Evolutionary conservation across 2,888 invertebrate species (phyloP).

Genomic region (Loripinus fragilis): DNA sequence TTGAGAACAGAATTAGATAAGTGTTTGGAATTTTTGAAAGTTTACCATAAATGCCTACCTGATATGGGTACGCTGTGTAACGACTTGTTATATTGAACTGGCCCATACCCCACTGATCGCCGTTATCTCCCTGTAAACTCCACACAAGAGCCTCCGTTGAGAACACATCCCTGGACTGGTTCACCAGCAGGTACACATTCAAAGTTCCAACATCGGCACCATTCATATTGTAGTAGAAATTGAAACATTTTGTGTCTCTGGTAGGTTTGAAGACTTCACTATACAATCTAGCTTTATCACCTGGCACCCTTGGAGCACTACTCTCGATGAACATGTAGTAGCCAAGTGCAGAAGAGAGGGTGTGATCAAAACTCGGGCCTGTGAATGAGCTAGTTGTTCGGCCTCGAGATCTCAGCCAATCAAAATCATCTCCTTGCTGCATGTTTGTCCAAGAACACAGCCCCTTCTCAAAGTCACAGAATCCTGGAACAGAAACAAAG

Average conservation of each 20-base stretch:
- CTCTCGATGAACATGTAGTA: constrained; percentile 78
- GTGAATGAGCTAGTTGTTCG: constrained; percentile 70
- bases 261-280: constrained; percentile 64
- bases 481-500: not conserved
- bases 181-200: constrained; percentile 65
- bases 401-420: constrained; percentile 77
- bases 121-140: constrained; percentile 65
- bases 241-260: constrained; percentile 60
- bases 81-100: constrained; percentile 68
- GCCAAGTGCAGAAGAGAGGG: constrained; percentile 60
- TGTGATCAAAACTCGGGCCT: constrained; percentile 77
- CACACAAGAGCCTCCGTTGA: constrained; percentile 70
- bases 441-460: constrained; percentile 79
- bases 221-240: constrained; percentile 74
- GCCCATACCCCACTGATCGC: constrained; percentile 73
- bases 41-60: too few relatives aligned
- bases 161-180: constrained; percentile 58
- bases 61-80: constrained; percentile 72
- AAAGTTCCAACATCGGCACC: constrained; percentile 71
- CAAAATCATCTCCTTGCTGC: constrained; percentile 75
- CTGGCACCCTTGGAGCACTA: constrained; percentile 61
- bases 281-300: constrained; percentile 66
- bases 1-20: too few relatives aligned
- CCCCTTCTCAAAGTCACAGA: constrained; percentile 80
- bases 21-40: too few relatives aligned